Conservation (phyloP, 2,797 vertebrate species). For the Enteromius paludinosus region DNA sequence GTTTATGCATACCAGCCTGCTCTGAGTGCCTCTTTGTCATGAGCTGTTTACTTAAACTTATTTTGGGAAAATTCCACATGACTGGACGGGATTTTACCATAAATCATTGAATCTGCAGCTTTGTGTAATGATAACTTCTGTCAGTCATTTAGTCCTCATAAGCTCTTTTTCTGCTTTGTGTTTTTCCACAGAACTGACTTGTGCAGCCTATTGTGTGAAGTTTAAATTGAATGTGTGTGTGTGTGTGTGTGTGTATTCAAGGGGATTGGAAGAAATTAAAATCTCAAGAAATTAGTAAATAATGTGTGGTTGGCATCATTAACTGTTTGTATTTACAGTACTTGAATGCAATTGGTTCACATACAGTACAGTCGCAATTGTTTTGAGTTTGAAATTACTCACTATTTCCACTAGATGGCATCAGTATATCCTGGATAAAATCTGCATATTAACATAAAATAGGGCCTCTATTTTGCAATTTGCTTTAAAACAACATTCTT, state of each 20-base stretch:
- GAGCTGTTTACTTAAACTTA: slow-evolving; percentile 94
- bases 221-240: not conserved
- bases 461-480: not conserved
- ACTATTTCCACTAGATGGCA: slow-evolving; percentile 58
- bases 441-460: slow-evolving; percentile 8
- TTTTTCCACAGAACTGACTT: slow-evolving; percentile 25
- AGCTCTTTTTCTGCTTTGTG: slow-evolving; percentile 41
- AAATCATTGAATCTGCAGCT: slow-evolving; percentile 91
- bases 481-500: not conserved
- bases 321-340: not conserved
- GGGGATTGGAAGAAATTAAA: not conserved
- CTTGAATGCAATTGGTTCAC: not conserved
- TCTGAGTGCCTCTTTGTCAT: slow-evolving; percentile 93
- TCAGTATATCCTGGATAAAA: slow-evolving; percentile 7
- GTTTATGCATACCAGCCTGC: slow-evolving; percentile 89
- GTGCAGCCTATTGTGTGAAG: slow-evolving; percentile 13
- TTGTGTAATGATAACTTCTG: slow-evolving; percentile 88
- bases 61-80: slow-evolving; percentile 98
- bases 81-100: slow-evolving; percentile 86
- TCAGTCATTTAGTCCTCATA: slow-evolving; percentile 73
- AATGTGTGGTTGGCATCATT: not conserved
- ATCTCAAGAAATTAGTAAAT: not conserved
- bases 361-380: not conserved
- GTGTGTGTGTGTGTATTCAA: not conserved
- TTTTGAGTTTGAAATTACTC: not conserved